Evolutionary conservation across 2,113 vertebrate genomes (phyloP), one percentile per base, ranked within the genome.

Genomic region (Poeciliopsis occidentalis): DNA sequence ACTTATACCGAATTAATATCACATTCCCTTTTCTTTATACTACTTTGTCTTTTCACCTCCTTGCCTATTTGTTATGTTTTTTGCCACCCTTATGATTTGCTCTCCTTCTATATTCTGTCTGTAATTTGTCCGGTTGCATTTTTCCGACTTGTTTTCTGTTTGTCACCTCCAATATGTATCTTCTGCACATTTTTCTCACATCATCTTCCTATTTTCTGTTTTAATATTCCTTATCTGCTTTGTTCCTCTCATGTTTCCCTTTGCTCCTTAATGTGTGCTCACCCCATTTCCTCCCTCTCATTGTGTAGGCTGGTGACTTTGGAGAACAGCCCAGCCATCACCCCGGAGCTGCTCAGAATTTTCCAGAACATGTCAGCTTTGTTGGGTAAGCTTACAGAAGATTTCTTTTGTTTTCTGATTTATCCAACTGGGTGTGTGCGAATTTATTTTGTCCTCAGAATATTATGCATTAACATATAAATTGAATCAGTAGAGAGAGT

Each of bases 281-380:
- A 62, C 37, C 15, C 64, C 26, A 31, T 37, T 31, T 61, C 37
- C 34, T 67, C 41, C 61, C 44, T 64, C 29, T 78, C 47, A 68
- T 82, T 44, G 6, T 83, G 15, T 93, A 99, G 98, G 97, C 95
- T 98, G 93, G 97, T 97, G 87, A 99, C 98, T 0, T 88, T 99
- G 92, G 98, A 98, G 89, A 98, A 98, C 84, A 96, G 97, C 78
- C 96, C 96, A 5, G 95, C 94, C 82, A 90, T 98, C 85, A 97
- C 96, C 64, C 95, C 96, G 1, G 97, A 99, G 82, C 94, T 99
- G 65, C 95, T 99, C 81, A 93, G 96, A 90, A 94, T 99, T 89
- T 99, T 99, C 94, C 97, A 98, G 87, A 99, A 99, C 88, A 99
- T 99, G 98, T 95, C 96, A 31, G 88, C 97, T 37, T 94, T 99